A percentile compares a stretch with the other conserved stretches of the same genome.
phyloP scores from a whole-genome alignment of 2,797 vertebrate genomes.

The Parotocinclus haroldoi region DNA sequence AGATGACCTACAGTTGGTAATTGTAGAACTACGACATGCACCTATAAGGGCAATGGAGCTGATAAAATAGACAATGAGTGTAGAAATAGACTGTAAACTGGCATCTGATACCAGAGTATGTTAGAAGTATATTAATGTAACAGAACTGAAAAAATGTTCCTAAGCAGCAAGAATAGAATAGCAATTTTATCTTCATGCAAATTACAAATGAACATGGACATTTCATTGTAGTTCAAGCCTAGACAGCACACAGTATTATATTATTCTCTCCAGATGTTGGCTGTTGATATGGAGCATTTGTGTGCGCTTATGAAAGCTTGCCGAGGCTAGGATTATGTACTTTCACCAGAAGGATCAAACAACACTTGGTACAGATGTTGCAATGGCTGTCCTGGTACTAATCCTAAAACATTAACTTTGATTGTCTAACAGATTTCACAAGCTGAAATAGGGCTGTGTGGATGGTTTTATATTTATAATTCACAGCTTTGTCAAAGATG shows the following conservation, averaged over 20 bases:
- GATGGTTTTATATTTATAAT: no score
- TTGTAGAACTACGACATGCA: no score
- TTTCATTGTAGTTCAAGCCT: slow-evolving; percentile 29
- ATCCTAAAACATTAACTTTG: slow-evolving; percentile 56
- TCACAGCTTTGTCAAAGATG: no score
- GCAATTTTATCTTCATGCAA: no score
- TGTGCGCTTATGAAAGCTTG: slow-evolving; percentile 1
- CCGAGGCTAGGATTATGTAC: slow-evolving; percentile 26
- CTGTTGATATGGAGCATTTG: background rate
- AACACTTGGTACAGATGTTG: slow-evolving; percentile 61
- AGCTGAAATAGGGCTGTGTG: background rate
- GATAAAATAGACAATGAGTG: no score
- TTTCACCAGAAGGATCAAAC: slow-evolving; percentile 31
- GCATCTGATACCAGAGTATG: no score
- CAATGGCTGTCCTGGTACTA: slow-evolving; percentile 63
- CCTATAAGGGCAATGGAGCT: no score
- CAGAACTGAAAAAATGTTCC: no score
- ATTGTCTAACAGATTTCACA: slow-evolving; percentile 33
- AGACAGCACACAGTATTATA: slow-evolving; percentile 4
- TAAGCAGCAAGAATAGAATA: no score
- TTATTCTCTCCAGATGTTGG: slow-evolving; percentile 39
- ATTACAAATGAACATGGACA: background rate
- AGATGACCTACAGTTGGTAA: no score
- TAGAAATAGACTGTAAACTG: no score
- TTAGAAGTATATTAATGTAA: no score